Evolutionary conservation across 1,140 invertebrate genomes (phyloP), one percentile per base, ranked within the genome.

Genomic region (Pemphigus obesinymphae): DNA sequence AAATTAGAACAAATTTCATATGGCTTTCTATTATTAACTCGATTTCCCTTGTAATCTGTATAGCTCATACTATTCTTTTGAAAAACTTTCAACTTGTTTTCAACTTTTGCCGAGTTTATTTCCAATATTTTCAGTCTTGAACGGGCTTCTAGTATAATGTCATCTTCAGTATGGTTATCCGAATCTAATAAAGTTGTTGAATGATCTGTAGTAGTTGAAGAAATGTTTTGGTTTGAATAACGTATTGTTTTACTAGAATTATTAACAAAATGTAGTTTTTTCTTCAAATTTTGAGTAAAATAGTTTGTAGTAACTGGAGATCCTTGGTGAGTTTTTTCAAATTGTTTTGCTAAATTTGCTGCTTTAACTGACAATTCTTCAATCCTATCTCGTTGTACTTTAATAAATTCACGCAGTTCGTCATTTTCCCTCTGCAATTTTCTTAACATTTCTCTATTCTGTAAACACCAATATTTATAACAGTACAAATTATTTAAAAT

Each of bases 91-190:
- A 61, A 63, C 1, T 61, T 61, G 10, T 63, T 13, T 80, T 63
- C 23, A 2, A 80, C 11, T 63, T 80, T 61, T 15, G 31, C 37
- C 2, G 53, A 29, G 29, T 63, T 43, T 0, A 31, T 29, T 61
- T 61, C 76, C 45, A 80, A 61, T 10, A 23, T 20, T 31, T 80
- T 80, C 3, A 43, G 20, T 29, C 26, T 80, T 10, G 23, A 43
- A 15, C 23, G 7, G 1, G 76, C 50, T 26, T 45, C 55, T 61
- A 61, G 4, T 43, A 78, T 31, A 11, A 40, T 78, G 13, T 80
- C 76, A 63, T 80, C 76, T 63, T 80, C 76, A 31, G 76, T 80
- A n/a, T 45, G 26, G 31, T 80, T 80, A 43, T 80, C 76, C 5
- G 75, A 78, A 0, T 76, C 73, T 23, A 55, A 37, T n/a, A 80